These are phyloP conservation scores for Argyra leucocephala DNA, from an alignment of 2,888 invertebrate genomes.

Conservation along the genomic window DNA sequence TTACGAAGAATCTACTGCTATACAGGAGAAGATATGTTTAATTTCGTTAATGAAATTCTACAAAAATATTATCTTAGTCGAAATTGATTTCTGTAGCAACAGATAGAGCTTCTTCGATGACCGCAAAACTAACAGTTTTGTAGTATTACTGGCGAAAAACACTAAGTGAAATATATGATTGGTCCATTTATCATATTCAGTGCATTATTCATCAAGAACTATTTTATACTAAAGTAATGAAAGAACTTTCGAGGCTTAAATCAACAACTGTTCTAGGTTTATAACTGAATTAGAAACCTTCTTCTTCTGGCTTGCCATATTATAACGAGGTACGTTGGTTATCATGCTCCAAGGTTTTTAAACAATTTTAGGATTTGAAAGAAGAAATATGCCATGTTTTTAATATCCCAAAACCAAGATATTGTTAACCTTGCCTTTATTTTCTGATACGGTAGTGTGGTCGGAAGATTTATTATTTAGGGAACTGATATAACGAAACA, in stretches of 20 bases:
- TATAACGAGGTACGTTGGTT: conserved; percentile 25
- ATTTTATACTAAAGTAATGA: conserved; percentile 19
- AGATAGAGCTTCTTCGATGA: conserved; percentile 27
- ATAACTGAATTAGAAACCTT: conserved; percentile 23
- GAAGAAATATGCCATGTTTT: background rate
- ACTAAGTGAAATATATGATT: conserved; percentile 10
- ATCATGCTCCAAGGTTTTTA: conserved; percentile 22
- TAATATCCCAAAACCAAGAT: too few species aligned
- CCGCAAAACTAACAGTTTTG: conserved; percentile 24
- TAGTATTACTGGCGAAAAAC: conserved; percentile 21
- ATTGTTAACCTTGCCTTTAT: too few species aligned
- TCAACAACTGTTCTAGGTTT: conserved; percentile 19
- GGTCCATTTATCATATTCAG: background rate
- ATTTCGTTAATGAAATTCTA: conserved; percentile 25
- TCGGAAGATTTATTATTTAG: too few species aligned
- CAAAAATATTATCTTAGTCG: conserved; percentile 24
- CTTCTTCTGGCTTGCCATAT: conserved; percentile 24
- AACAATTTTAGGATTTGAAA: conserved; percentile 17
- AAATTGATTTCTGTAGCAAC: conserved; percentile 26
- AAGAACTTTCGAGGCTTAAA: conserved; percentile 22
- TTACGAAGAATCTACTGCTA: too few species aligned
- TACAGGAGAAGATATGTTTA: conserved; percentile 25
- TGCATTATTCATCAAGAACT: conserved; percentile 21
- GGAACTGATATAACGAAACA: too few species aligned
- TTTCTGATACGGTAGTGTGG: too few species aligned